These are phyloP conservation scores for Poeciliopsis paucimaculata DNA, from an alignment of 2,797 vertebrate genomes.

Conservation along the genomic window DNA sequence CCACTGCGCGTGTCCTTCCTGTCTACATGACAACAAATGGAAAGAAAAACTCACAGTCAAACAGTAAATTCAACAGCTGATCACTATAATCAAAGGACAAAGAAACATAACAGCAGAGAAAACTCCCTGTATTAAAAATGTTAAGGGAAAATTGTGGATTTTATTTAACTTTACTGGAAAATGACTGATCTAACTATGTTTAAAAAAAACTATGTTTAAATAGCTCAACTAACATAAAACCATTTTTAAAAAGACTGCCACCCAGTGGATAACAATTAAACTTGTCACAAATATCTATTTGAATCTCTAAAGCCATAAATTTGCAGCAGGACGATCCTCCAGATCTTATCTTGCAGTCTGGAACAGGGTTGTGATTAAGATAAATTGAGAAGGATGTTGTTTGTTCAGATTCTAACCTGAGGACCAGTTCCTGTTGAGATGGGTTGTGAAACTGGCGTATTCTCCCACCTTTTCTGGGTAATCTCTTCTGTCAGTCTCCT, in stretches of 20 bases:
- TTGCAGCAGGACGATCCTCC: background rate
- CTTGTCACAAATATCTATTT: background rate
- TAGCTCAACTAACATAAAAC: background rate
- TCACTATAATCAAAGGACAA: constrained; percentile 4
- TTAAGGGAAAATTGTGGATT: background rate
- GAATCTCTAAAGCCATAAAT: background rate
- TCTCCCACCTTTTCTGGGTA: constrained; percentile 94
- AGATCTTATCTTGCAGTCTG: background rate
- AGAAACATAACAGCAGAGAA: constrained; percentile 17
- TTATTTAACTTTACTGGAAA: background rate
- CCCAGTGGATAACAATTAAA: constrained; percentile 50
- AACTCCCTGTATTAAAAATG: constrained; percentile 2
- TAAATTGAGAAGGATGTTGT: background rate
- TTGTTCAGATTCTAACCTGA: constrained; percentile 77
- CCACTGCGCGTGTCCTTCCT: constrained; percentile 95
- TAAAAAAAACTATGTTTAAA: background rate
- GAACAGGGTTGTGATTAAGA: background rate
- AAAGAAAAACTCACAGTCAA: constrained; percentile 48
- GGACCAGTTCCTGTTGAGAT: constrained; percentile 80
- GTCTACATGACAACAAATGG: constrained; percentile 73
- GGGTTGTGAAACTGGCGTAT: constrained; percentile 83
- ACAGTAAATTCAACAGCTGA: constrained; percentile 21
- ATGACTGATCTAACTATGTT: background rate
- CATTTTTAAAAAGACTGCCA: constrained; percentile 55
- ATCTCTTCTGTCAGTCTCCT: constrained; percentile 95